Base-by-base conservation (phyloP, 2,113 vertebrate genomes). In the Cyphomyrus discorhynchus region DNA sequence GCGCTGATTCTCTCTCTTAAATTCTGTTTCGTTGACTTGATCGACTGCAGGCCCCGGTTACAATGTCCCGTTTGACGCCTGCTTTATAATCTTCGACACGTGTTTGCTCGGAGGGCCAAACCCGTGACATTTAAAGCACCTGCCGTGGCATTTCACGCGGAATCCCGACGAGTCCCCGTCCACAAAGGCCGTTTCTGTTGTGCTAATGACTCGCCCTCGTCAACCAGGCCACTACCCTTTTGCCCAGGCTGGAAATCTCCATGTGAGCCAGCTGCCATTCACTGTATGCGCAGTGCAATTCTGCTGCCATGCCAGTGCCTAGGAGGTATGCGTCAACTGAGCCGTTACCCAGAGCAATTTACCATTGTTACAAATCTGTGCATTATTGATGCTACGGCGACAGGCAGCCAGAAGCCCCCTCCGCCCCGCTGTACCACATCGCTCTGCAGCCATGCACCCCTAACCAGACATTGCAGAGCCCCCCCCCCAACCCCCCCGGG, bases 121-220 rank as follows among this genome's bases (percentile, higher is more conserved):
- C 19, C 35, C 10, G 4, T 87, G 58, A 66, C 85, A 90, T 90
- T 90, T 87, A 80, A 77, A 77, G 47, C 84, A 74, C 62, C 46
- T 46, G 58, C 89, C 27, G 2, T 70, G 58, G 66, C 62, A 87
- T 87, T 87, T 82, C 66, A 3, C 46, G 11, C 3, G 58, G 10
- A 87, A 19, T 35, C 62, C 62, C 5, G 7, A 66, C 52, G 58
- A 53, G 84, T 70, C 74, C 45, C 52, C 66, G n/a, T 87, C 45
- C 47, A 80, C 66, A 80, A 80, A 52, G 62, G 84, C 58, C 8
- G 21, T 70, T 86, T 87, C 42, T 86, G 42, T 86, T 87, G 62
- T 90, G 89, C 45, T 52, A 87, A 87, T 77, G 47, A 11, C 89
- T 47, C 35, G 46, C 10, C 49, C 46, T 39, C 19, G 11, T 77